These are phyloP conservation scores for Drosophila maculinotata DNA, from an alignment of 2,888 invertebrate genomes.

Conservation along the genomic window DNA sequence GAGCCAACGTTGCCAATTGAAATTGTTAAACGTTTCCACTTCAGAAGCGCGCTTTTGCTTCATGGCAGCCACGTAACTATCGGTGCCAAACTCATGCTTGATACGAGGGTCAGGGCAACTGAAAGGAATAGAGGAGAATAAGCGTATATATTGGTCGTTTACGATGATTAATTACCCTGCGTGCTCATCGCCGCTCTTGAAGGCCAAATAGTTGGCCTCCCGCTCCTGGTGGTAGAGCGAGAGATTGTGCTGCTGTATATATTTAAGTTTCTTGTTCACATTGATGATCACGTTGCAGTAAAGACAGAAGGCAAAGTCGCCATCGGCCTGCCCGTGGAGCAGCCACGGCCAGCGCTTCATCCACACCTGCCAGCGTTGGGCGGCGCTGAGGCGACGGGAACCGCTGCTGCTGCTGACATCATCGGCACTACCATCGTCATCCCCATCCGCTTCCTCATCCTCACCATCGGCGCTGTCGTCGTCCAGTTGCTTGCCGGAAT, in stretches of 20 bases:
- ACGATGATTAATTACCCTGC: too few species aligned
- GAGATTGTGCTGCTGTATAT: constrained; percentile 64
- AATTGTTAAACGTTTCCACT: constrained; percentile 68
- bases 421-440: constrained; percentile 51
- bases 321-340: constrained; percentile 70
- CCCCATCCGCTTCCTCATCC: constrained; percentile 46
- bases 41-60: constrained; percentile 67
- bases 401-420: constrained; percentile 37
- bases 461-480: constrained; percentile 43
- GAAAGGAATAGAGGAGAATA: not conserved
- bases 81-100: constrained; percentile 76
- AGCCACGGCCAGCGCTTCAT: constrained; percentile 76
- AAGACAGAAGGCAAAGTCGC: constrained; percentile 71
- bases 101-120: constrained; percentile 50
- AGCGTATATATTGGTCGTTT: too few species aligned
- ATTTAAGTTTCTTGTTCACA: constrained; percentile 38
- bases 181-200: constrained; percentile 60
- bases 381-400: constrained; percentile 18
- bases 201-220: constrained; percentile 72
- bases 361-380: constrained; percentile 61
- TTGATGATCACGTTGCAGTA: constrained; percentile 76
- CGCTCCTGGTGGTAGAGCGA: constrained; percentile 78
- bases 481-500: constrained; percentile 19
- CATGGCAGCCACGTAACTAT: constrained; percentile 60
- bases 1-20: constrained; percentile 79